phyloP scores from a whole-genome alignment of 2,113 vertebrate genomes.

The Steatornis caripensis region DNA sequence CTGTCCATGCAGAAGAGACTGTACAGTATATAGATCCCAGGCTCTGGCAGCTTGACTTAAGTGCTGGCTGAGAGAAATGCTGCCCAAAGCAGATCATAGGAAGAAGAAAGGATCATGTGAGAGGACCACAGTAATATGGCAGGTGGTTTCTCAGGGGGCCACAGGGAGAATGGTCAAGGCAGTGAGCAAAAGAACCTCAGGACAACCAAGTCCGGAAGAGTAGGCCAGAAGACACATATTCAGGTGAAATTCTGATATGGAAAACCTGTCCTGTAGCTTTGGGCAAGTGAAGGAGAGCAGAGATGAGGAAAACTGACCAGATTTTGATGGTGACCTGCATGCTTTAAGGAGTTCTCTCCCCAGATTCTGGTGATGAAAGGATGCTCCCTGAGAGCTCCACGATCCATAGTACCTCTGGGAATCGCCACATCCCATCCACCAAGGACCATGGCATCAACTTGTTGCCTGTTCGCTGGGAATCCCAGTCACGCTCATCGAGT shows the following conservation, averaged over 20 bases:
- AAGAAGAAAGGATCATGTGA: background rate
- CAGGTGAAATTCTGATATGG: background rate
- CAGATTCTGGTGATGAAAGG: slow-evolving; percentile 54
- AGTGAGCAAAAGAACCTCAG: background rate
- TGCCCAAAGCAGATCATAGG: background rate
- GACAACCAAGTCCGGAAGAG: background rate
- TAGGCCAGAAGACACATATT: background rate
- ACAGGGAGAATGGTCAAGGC: background rate
- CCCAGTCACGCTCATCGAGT: background rate
- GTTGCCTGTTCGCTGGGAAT: slow-evolving; percentile 32
- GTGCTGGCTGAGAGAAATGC: background rate
- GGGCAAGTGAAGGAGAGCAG: background rate
- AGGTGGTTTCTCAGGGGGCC: background rate
- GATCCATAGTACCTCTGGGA: background rate
- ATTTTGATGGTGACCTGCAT: background rate
- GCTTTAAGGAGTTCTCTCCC: background rate
- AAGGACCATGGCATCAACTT: background rate
- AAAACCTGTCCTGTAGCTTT: background rate
- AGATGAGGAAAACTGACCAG: background rate
- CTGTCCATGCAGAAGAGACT: background rate
- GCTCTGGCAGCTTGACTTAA: background rate
- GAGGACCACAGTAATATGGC: background rate
- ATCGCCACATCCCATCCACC: background rate
- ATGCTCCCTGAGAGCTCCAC: background rate
- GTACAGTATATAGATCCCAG: background rate